Percentiles rank a stretch among this genome's conserved stretches.
Evolutionary conservation across 1,140 invertebrate genomes (phyloP).

Genomic region (Lycorma delicatula): DNA sequence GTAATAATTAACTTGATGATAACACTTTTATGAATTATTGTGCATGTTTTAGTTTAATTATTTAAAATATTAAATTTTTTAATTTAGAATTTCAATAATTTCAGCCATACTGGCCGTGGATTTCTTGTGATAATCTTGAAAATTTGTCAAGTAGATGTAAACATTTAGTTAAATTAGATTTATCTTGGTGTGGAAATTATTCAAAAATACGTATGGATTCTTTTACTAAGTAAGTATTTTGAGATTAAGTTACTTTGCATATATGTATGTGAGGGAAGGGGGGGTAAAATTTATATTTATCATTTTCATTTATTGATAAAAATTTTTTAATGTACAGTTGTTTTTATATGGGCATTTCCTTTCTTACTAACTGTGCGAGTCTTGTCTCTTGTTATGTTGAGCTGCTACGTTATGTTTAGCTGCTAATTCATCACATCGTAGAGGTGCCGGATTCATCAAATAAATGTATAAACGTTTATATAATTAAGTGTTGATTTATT

Average conservation of each 20-base stretch:
- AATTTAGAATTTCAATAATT: slow-evolving; percentile 26
- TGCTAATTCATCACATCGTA: too few species aligned
- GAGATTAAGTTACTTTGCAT: too few species aligned
- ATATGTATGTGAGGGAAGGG: too few species aligned
- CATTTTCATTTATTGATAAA: slow-evolving; percentile 17
- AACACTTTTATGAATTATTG: slow-evolving; percentile 12
- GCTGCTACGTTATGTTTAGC: too few species aligned
- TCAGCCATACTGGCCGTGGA: slow-evolving; percentile 45
- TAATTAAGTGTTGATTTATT: too few species aligned
- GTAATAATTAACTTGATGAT: neutral
- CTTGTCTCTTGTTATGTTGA: too few species aligned
- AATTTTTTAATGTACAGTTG: too few species aligned
- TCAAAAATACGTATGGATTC: slow-evolving; percentile 46
- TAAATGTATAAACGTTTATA: too few species aligned
- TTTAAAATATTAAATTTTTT: slow-evolving; percentile 4
- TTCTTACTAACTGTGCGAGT: too few species aligned
- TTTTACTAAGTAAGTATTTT: slow-evolving; percentile 47
- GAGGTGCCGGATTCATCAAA: too few species aligned
- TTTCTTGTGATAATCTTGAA: slow-evolving; percentile 40
- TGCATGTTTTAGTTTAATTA: slow-evolving; percentile 4
- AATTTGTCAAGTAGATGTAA: slow-evolving; percentile 48
- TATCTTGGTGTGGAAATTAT: slow-evolving; percentile 82
- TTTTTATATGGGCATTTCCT: too few species aligned
- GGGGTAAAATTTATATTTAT: too few species aligned
- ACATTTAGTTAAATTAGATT: slow-evolving; percentile 64